Base-by-base conservation (phyloP, 2,797 vertebrate genomes). In the Sardinella longiceps region DNA sequence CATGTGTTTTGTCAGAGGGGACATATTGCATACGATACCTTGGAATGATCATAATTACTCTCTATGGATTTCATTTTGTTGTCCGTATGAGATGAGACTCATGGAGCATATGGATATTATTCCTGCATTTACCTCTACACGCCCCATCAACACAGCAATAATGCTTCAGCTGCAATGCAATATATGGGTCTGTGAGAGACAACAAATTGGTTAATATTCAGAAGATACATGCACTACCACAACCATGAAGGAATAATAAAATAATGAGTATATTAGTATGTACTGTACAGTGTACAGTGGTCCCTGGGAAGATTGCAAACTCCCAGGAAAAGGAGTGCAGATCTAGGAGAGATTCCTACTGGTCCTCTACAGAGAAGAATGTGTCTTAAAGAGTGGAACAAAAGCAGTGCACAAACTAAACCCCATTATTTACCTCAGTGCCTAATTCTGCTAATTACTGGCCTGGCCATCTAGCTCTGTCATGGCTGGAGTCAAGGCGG, bases 401-500 rank as follows among this genome's bases (percentile, higher is more conserved):
- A n/a, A n/a, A 23, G 20, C 84, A 86, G 88, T 83, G 53, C 85
- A 84, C 82, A 15, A 82, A 82, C 85, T 87, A 85, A 86, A 86
- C 77, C 43, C 83, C 86, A 87, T 88, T 60, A 89, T 87, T 90
- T 90, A 7, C 83, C 89, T 88, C 89, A 89, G 88, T 82, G 85
- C 51, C 86, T 80, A 88, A 90, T 81, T 90, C 85, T 84, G 90
- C 90, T 85, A 88, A 87, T 83, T 84, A 87, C 83, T 86, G 85
- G n/a, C 88, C 56, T 87, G 84, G 80, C 84, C 88, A 81, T 87
- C 88, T 87, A 84, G 84, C 84, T 80, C 82, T 77, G 51, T 63
- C 83, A 85, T 9, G 56, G 82, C 84, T 53, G 86, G 80, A 87
- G 66, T 81, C 88, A 82, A 83, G 43, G 88, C 85, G 87, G 84